Percentiles rank a stretch among this genome's conserved stretches.
Evolutionary conservation across 2,888 invertebrate genomes (phyloP).

Genomic region (Megamerina dolium): DNA sequence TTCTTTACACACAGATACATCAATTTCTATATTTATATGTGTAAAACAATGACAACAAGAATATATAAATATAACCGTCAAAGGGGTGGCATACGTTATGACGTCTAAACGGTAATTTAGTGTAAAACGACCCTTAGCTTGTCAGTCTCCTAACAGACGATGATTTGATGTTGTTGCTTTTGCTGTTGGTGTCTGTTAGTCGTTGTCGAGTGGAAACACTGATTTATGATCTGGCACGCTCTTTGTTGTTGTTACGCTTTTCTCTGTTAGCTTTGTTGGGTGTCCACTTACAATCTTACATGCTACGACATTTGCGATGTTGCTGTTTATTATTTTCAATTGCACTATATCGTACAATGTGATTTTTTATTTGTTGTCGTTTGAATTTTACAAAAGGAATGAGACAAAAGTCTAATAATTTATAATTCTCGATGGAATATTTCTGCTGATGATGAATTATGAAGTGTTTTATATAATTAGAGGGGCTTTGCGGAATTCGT

Average conservation of each 20-base stretch:
- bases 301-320: background rate
- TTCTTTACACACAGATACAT: too few relatives aligned
- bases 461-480: conserved; percentile 14
- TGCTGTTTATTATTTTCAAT: too few relatives aligned
- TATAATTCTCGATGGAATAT: conserved; percentile 8
- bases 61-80: too few relatives aligned
- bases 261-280: conserved; percentile 5
- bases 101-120: conserved; percentile 15
- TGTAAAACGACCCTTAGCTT: conserved; percentile 25
- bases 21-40: too few relatives aligned
- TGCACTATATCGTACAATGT: background rate
- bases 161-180: too few relatives aligned
- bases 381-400: background rate
- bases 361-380: background rate
- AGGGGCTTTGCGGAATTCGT: too few relatives aligned
- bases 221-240: conserved; percentile 13
- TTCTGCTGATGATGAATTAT: conserved; percentile 5
- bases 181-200: conserved; percentile 14
- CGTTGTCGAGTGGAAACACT: conserved; percentile 15
- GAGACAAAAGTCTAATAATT: conserved; percentile 4
- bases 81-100: too few relatives aligned
- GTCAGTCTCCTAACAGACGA: too few relatives aligned
- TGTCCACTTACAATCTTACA: conserved; percentile 13
- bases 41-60: too few relatives aligned
- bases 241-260: too few relatives aligned